A percentile compares a stretch with the other conserved stretches of the same genome.
These are phyloP conservation scores for Craniophora ligustri DNA, from an alignment of 2,888 invertebrate genomes.

Conservation along the genomic window DNA sequence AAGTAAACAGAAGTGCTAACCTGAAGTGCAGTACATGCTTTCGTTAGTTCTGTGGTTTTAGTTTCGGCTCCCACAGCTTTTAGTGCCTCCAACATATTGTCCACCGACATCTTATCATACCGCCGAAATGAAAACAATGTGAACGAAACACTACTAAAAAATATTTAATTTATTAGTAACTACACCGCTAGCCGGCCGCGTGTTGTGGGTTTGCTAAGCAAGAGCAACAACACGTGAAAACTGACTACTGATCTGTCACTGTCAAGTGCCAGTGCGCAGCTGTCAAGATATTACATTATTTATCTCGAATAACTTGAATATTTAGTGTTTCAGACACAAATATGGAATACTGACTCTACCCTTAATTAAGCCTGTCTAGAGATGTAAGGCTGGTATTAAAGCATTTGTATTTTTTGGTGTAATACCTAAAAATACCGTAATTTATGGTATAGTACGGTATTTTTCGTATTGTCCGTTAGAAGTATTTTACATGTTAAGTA, in stretches of 20 bases:
- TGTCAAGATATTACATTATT: background rate
- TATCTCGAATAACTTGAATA: too few relatives aligned
- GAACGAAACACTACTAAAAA: constrained; percentile 6
- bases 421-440: too few relatives aligned
- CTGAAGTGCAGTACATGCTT: constrained; percentile 68
- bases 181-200: constrained; percentile 51
- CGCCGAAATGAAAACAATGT: constrained; percentile 28
- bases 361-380: too few relatives aligned
- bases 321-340: too few relatives aligned
- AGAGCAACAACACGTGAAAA: constrained; percentile 53
- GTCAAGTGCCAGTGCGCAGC: background rate
- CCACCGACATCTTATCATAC: constrained; percentile 59
- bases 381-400: too few relatives aligned
- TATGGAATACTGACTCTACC: too few relatives aligned
- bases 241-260: background rate
- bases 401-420: too few relatives aligned
- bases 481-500: too few relatives aligned
- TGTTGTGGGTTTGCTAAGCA: constrained; percentile 43
- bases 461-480: too few relatives aligned
- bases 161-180: constrained; percentile 13
- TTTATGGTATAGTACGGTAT: too few relatives aligned
- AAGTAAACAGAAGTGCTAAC: constrained; percentile 60
- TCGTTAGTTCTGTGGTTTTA: constrained; percentile 63
- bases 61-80: constrained; percentile 63
- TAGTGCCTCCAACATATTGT: constrained; percentile 56